phyloP scores from a whole-genome alignment of 2,888 invertebrate species.

The Leucophenga maculata region DNA sequence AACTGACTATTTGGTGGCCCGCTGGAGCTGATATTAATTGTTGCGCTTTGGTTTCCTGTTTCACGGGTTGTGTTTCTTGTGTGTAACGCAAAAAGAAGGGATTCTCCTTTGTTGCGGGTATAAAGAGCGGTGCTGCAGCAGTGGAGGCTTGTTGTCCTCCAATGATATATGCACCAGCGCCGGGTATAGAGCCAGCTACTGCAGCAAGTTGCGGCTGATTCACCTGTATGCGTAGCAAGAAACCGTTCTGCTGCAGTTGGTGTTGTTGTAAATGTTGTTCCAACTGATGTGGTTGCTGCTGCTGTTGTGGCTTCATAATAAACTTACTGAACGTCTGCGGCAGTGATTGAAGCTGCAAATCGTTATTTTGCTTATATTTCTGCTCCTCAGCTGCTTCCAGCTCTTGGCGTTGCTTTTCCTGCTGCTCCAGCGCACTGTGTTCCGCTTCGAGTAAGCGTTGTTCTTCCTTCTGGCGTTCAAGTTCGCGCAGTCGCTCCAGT shows the following conservation, averaged over 20 bases:
- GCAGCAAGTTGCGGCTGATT: constrained; percentile 35
- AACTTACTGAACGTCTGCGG: constrained; percentile 7
- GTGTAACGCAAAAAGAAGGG: constrained; percentile 53
- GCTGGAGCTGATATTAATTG: neutral
- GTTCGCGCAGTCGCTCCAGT: constrained; percentile 51
- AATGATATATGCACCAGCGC: constrained; percentile 21
- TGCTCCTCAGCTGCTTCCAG: constrained; percentile 44
- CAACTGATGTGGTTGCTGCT: constrained; percentile 27
- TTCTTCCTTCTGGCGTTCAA: constrained; percentile 50
- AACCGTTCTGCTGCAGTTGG: constrained; percentile 55
- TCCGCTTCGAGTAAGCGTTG: constrained; percentile 36
- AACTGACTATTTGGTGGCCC: neutral
- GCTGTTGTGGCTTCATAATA: neutral
- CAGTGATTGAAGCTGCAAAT: constrained; percentile 23
- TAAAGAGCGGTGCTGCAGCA: neutral
- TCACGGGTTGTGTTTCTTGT: constrained; percentile 19
- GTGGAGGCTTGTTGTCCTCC: constrained; percentile 15
- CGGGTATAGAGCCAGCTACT: constrained; percentile 24
- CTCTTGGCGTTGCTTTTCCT: constrained; percentile 41
- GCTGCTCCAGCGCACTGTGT: constrained; percentile 24
- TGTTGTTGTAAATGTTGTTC: constrained; percentile 27
- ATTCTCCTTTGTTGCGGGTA: constrained; percentile 37
- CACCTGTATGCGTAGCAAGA: constrained; percentile 54
- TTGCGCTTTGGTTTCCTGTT: constrained; percentile 18
- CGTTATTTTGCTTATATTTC: constrained; percentile 24